Evolutionary conservation across 2,113 vertebrate species (phyloP).

Genomic region (Ginglymostoma cirratum): DNA sequence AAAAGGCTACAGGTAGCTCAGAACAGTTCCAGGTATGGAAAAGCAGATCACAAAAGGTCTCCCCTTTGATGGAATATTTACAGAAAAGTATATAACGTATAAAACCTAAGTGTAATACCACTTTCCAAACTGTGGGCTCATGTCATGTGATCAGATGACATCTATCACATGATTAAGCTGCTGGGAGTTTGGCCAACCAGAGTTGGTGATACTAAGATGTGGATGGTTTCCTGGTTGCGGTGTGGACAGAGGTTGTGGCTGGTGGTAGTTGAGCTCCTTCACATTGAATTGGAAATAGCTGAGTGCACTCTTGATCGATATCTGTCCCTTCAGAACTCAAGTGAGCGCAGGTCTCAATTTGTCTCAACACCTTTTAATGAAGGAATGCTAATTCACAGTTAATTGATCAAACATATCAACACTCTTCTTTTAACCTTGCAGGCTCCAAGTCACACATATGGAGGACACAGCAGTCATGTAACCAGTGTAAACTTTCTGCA

Average conservation of each 20-base stretch:
- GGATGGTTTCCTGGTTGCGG: not conserved
- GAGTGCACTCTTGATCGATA: not conserved
- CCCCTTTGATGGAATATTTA: not conserved
- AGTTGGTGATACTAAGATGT: not conserved
- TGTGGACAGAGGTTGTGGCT: not conserved
- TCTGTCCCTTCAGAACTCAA: not conserved
- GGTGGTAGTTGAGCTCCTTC: not conserved
- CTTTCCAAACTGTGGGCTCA: not conserved
- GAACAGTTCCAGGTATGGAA: not conserved
- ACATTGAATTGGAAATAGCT: not conserved
- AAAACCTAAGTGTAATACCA: not conserved
- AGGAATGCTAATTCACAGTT: not conserved
- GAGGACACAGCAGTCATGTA: constrained; percentile 94
- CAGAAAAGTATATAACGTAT: not conserved
- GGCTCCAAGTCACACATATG: constrained; percentile 85
- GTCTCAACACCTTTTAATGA: not conserved
- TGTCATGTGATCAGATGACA: not conserved
- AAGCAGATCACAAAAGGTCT: not conserved
- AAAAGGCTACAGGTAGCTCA: not conserved
- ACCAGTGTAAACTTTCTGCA: constrained; percentile 89
- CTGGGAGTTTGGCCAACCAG: not conserved
- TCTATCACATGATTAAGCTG: not conserved
- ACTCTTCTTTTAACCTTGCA: constrained; percentile 45
- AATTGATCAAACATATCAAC: not conserved
- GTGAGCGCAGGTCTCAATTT: not conserved